A percentile compares a stretch with the other conserved stretches of the same genome.
phyloP scores from a whole-genome alignment of 1,140 invertebrate genomes.

The Philaenus spumarius region DNA sequence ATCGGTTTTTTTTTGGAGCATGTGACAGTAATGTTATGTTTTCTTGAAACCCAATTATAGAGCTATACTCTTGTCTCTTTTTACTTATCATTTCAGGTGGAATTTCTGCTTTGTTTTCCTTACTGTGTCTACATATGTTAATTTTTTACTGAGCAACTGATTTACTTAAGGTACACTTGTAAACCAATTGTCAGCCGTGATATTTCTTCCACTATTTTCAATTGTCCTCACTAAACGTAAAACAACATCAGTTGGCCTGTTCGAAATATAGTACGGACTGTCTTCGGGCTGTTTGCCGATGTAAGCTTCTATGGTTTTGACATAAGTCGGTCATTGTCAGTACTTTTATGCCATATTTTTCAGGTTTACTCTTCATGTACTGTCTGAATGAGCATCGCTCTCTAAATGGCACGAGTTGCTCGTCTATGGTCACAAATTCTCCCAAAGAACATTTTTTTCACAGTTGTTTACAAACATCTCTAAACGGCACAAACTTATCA shows the following conservation, averaged over 20 bases:
- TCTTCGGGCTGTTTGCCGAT: constrained; percentile 33
- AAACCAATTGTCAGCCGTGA: too few relatives aligned
- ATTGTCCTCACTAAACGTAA: too few relatives aligned
- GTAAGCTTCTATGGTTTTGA: constrained; percentile 33
- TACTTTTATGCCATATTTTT: too few relatives aligned
- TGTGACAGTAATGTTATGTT: too few relatives aligned
- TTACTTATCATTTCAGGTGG: too few relatives aligned
- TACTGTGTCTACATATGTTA: constrained; percentile 36
- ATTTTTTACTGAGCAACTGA: constrained; percentile 32
- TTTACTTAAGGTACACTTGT: constrained; percentile 32
- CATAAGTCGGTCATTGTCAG: too few relatives aligned
- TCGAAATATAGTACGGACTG: constrained; percentile 29
- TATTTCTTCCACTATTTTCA: too few relatives aligned
- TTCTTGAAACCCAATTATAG: too few relatives aligned
- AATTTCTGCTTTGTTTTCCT: constrained; percentile 38
- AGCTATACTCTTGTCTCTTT: too few relatives aligned
- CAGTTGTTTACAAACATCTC: constrained; percentile 33
- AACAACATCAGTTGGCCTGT: constrained; percentile 34
- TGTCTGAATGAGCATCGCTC: constrained; percentile 37
- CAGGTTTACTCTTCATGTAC: too few relatives aligned
- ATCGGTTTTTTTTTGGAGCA: too few relatives aligned
- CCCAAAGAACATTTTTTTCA: constrained; percentile 26
- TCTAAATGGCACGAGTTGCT: constrained; percentile 35
- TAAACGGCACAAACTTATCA: constrained; percentile 36
- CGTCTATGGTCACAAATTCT: constrained; percentile 33